These are phyloP conservation scores for Periophthalmus magnuspinnatus DNA, from an alignment of 2,797 vertebrate genomes.

Conservation along the genomic window DNA sequence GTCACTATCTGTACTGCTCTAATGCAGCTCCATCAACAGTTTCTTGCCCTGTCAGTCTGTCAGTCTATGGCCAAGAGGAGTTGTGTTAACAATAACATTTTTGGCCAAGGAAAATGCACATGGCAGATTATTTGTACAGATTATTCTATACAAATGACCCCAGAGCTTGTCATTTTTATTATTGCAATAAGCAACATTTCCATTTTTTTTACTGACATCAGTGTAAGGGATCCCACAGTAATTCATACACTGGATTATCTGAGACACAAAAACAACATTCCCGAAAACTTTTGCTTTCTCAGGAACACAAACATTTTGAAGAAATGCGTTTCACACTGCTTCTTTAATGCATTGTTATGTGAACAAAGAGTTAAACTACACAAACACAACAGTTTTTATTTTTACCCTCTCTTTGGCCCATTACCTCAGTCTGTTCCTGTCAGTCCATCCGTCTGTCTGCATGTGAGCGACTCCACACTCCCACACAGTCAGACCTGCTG, in stretches of 20 bases:
- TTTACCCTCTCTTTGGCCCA: slow-evolving; percentile 23
- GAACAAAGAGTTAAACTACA: neutral
- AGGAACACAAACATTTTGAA: neutral
- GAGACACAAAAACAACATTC: neutral
- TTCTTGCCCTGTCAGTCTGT: too few relatives aligned
- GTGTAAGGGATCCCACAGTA: neutral
- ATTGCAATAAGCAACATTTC: too few relatives aligned
- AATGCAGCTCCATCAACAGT: neutral
- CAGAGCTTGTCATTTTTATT: too few relatives aligned
- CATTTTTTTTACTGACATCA: too few relatives aligned
- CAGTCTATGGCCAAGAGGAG: too few relatives aligned
- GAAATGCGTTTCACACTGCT: neutral
- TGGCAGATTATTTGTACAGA: too few relatives aligned
- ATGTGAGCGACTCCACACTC: slow-evolving; percentile 56
- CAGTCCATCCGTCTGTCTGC: slow-evolving; percentile 31
- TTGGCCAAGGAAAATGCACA: too few relatives aligned
- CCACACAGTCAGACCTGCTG: slow-evolving; percentile 60
- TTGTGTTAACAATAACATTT: too few relatives aligned
- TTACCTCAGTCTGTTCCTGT: slow-evolving; percentile 31
- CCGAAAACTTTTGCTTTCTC: neutral
- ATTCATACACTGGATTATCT: slow-evolving; percentile 5
- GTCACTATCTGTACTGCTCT: neutral
- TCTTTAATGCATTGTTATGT: neutral
- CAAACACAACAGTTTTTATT: neutral
- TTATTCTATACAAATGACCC: too few relatives aligned